These are phyloP conservation scores for Vulpes vulpes DNA, from an alignment of 2,113 vertebrate genomes.

Conservation along the genomic window DNA sequence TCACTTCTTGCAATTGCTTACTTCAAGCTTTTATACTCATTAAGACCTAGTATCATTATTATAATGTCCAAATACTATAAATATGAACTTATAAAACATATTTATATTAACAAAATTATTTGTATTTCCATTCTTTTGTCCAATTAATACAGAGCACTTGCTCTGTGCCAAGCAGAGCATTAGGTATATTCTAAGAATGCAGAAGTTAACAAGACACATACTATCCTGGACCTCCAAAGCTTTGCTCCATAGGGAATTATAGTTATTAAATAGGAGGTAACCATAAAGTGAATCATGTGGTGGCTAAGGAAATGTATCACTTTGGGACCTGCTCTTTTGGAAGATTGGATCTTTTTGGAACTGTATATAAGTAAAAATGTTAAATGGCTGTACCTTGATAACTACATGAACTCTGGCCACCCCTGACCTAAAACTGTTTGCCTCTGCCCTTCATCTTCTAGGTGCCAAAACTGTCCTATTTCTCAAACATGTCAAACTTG, in stretches of 20 bases:
- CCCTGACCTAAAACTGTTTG: not conserved
- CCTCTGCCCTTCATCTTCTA: not conserved
- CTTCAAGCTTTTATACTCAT: not conserved
- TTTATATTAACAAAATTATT: not conserved
- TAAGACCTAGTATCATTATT: not conserved
- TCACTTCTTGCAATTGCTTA: not conserved
- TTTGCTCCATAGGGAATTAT: not conserved
- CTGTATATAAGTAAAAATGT: not conserved
- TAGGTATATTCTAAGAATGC: not conserved
- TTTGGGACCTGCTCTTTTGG: not conserved
- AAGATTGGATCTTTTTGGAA: not conserved
- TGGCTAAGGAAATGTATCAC: not conserved
- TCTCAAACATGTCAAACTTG: not conserved
- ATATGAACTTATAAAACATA: not conserved
- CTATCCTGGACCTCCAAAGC: not conserved
- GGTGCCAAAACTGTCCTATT: not conserved
- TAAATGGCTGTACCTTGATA: not conserved
- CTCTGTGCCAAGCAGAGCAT: not conserved
- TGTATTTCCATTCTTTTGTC: not conserved
- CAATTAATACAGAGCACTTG: not conserved
- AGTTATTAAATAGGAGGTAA: not conserved
- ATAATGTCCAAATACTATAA: not conserved
- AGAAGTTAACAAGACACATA: not conserved
- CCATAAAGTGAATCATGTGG: too few species aligned
- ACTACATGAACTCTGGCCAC: not conserved